Base-by-base conservation (phyloP, 2,113 vertebrate species). In the Eonycteris spelaea region DNA sequence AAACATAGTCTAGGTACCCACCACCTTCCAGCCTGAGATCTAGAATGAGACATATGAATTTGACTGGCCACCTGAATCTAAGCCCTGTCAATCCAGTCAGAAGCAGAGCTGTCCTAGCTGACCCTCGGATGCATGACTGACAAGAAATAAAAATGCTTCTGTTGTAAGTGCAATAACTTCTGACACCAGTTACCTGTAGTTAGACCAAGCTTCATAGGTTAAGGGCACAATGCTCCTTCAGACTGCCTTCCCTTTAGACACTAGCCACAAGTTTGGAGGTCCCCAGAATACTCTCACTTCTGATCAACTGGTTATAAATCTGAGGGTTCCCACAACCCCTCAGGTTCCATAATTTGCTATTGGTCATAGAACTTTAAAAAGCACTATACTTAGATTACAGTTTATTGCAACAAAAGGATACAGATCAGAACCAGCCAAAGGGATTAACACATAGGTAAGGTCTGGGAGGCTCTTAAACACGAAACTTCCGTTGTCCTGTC, bases 391-490 rank as follows among this genome's bases (percentile, higher is more conserved):
- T 73, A 59, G n/a, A 59, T 43, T 59, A 13, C 15, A 84, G 2
- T 68, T 35, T 12, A 19, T 38, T 88, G 18, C 10, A 87, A 38
- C 26, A 19, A 84, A 71, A 91, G 14, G 16, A 45, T 40, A 45
- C 14, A 70, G 68, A 55, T 82, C 7, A 77, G 74, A 83, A 77
- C 24, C 24, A 51, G 11, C 6, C 19, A 18, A 55, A 75, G 16
- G 2, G 26, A 40, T 33, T 6, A 3, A 57, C 16, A 13, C 3
- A 8, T 21, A 43, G 11, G 6, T 1, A 30, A 63, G 10, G 3
- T 55, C 5, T 19, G 35, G 13, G 22, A 38, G 12, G 21, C 9
- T 79, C 28, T 12, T 21, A 75, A 24, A 77, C 5, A 30, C 24
- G 55, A 61, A 51, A 51, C 18, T 74, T 38, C 22, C 48, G 11